Conservation (phyloP, 2,113 vertebrate species). For the Bettongia penicillata region DNA sequence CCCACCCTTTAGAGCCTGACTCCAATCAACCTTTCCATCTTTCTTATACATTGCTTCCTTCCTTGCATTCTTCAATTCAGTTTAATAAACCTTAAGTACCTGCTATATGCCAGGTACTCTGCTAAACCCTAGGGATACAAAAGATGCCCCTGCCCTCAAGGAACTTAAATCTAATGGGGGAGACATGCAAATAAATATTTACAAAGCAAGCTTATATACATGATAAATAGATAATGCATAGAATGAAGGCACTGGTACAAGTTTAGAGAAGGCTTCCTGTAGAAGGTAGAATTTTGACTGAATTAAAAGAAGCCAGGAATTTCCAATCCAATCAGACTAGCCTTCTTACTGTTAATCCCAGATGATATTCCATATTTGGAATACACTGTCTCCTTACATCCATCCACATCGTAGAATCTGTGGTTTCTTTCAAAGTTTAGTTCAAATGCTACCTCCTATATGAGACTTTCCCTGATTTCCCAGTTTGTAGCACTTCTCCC, state of each 20-base stretch:
- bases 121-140: background rate
- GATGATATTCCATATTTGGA: background rate
- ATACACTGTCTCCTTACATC: background rate
- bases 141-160: background rate
- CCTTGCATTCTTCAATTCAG: background rate
- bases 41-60: background rate
- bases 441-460: background rate
- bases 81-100: background rate
- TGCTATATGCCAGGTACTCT: background rate
- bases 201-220: background rate
- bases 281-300: background rate
- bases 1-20: background rate
- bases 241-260: background rate
- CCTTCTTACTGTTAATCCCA: background rate
- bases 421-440: background rate
- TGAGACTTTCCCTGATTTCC: background rate
- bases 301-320: background rate
- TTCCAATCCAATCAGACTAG: background rate
- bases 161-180: background rate
- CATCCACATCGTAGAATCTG: background rate
- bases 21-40: background rate
- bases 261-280: background rate
- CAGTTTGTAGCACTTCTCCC: background rate
- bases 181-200: background rate
- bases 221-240: background rate